phyloP scores from a whole-genome alignment of 92 coral and sea anemone species.

The Parazoanthus atlanticus region DNA sequence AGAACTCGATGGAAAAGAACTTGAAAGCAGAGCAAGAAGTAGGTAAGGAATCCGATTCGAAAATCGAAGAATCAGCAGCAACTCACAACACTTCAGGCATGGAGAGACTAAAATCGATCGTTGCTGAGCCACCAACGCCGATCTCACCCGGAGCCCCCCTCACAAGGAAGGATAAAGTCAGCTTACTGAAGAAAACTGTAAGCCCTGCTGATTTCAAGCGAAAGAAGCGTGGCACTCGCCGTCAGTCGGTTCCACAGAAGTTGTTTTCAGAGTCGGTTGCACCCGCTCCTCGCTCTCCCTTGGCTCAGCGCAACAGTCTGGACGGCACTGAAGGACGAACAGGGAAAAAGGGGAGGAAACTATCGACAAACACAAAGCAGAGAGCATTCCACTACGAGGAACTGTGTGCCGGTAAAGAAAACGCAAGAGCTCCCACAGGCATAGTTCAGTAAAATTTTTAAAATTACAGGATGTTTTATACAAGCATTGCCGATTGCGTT shows the following conservation, averaged over 20 bases:
- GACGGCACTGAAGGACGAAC: constrained; percentile 46
- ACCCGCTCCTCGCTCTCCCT: constrained; percentile 82
- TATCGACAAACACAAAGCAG: constrained; percentile 56
- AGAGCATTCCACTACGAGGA: constrained; percentile 65
- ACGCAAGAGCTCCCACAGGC: constrained; percentile 51
- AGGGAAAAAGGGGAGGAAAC: constrained; percentile 62
- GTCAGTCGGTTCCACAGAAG: constrained; percentile 84
- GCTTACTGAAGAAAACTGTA: constrained; percentile 72
- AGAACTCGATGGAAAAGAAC: not conserved
- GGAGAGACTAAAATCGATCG: constrained; percentile 28
- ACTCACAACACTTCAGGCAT: constrained; percentile 14
- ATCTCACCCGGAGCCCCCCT: constrained; percentile 83
- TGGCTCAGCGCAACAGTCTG: constrained; percentile 78
- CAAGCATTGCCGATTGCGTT: not conserved
- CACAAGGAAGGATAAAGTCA: constrained; percentile 68
- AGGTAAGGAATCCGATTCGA: constrained; percentile 35
- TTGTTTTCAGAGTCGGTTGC: constrained; percentile 77
- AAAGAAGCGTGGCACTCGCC: constrained; percentile 59
- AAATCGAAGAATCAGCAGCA: constrained; percentile 46
- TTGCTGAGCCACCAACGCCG: constrained; percentile 39
- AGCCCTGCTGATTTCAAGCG: constrained; percentile 78
- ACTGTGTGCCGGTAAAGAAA: constrained; percentile 83
- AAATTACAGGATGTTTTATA: not conserved
- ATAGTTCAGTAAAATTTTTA: constrained; percentile 36
- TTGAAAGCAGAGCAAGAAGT: constrained; percentile 38